These are phyloP conservation scores for Actinia tenebrosa DNA, from an alignment of 64 coral and sea anemone genomes.

Conservation along the genomic window DNA sequence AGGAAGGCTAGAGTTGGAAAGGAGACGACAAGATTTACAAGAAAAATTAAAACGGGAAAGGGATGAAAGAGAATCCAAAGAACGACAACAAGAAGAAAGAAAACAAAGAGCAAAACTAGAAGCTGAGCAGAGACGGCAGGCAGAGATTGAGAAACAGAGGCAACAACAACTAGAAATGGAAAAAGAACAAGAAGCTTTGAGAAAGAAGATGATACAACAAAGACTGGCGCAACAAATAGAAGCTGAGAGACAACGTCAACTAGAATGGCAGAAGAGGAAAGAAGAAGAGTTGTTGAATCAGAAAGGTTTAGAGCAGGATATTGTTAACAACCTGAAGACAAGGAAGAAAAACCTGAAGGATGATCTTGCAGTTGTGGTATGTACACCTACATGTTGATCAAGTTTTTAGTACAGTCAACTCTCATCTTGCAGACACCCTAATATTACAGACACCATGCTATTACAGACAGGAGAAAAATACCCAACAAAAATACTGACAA, in stretches of 20 bases:
- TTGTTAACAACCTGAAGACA: constrained; percentile 89
- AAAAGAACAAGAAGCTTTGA: constrained; percentile 88
- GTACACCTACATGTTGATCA: neutral
- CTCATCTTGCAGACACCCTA: no score
- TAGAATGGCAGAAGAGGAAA: constrained; percentile 97
- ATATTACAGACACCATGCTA: no score
- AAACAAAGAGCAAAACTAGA: constrained; percentile 90
- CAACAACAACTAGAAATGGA: constrained; percentile 98
- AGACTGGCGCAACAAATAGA: constrained; percentile 91
- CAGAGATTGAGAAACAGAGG: constrained; percentile 90
- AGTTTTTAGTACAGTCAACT: no score
- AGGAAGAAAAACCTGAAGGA: constrained; percentile 78
- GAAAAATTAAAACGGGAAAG: constrained; percentile 80
- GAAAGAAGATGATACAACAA: constrained; percentile 99
- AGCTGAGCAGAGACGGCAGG: constrained; percentile 96
- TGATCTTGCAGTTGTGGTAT: constrained; percentile 79
- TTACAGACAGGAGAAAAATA: no score
- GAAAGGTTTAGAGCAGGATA: constrained; percentile 94
- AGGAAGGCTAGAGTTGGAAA: constrained; percentile 90
- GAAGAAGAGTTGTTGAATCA: constrained; percentile 96
- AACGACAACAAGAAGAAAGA: constrained; percentile 77
- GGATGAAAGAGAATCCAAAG: constrained; percentile 89
- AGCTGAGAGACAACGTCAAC: constrained; percentile 91
- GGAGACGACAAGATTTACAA: constrained; percentile 82
- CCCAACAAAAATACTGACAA: no score